Evolutionary conservation across 2,797 vertebrate species (phyloP).

Genomic region (Chelmon rostratus): DNA sequence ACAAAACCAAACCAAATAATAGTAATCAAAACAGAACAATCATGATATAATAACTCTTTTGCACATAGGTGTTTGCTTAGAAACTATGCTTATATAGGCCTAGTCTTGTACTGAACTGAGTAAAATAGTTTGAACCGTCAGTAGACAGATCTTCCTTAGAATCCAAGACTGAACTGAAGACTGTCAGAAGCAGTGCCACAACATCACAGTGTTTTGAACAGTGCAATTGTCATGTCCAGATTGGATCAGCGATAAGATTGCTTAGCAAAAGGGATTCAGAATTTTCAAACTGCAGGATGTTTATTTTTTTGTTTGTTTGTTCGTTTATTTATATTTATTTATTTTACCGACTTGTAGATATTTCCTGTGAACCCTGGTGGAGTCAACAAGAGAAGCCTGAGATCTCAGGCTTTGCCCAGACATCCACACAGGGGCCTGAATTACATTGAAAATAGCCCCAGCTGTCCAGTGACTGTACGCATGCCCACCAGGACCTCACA

Average conservation of each 20-base stretch:
- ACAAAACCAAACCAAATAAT: background rate
- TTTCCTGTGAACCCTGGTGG: constrained; percentile 6
- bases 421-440: constrained; percentile 17
- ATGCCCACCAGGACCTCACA: constrained; percentile 53
- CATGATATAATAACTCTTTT: background rate
- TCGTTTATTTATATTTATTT: background rate
- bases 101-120: background rate
- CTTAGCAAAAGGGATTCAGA: background rate
- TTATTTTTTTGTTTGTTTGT: background rate
- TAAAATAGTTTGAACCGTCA: background rate
- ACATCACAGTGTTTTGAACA: background rate
- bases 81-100: background rate
- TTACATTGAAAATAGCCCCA: constrained; percentile 21
- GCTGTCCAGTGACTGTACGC: constrained; percentile 29
- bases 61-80: background rate
- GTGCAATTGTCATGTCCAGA: background rate
- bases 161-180: background rate
- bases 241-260: background rate
- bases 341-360: background rate
- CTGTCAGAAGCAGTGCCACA: background rate
- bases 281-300: constrained; percentile 10
- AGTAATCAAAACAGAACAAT: background rate
- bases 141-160: background rate
- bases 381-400: constrained; percentile 12
- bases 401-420: constrained; percentile 1